phyloP scores from a whole-genome alignment of 1,140 invertebrate species.

The Macrobrachium rosenbergii region DNA sequence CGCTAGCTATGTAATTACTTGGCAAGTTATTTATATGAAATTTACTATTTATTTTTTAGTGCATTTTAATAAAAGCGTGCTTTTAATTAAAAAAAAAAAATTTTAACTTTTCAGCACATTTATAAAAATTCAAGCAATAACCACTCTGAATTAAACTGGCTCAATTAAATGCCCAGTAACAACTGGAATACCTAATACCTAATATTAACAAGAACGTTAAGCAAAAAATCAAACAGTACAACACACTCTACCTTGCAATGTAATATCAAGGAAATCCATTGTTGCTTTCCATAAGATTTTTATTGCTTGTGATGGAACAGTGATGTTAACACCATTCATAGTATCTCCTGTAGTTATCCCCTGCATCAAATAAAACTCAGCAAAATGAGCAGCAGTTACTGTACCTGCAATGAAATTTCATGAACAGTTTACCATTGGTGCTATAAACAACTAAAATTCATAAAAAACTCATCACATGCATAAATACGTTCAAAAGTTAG shows the following conservation, averaged over 20 bases:
- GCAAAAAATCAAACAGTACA: background rate
- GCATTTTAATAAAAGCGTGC: too few relatives aligned
- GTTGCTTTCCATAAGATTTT: constrained; percentile 45
- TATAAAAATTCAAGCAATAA: too few relatives aligned
- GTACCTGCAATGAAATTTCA: constrained; percentile 39
- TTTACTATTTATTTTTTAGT: too few relatives aligned
- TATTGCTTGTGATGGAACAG: background rate
- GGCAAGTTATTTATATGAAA: too few relatives aligned
- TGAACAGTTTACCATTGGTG: background rate
- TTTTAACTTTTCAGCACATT: too few relatives aligned
- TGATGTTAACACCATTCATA: constrained; percentile 2
- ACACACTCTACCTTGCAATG: constrained; percentile 37
- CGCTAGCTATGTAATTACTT: too few relatives aligned
- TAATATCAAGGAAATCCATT: constrained; percentile 47
- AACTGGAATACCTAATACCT: too few relatives aligned
- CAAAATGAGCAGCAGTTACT: constrained; percentile 59
- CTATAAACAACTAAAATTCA: background rate
- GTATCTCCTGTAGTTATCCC: constrained; percentile 46
- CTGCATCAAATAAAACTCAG: constrained; percentile 44
- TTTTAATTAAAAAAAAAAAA: too few relatives aligned
- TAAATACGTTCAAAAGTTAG: too few relatives aligned
- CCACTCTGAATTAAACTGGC: too few relatives aligned
- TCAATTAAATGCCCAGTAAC: too few relatives aligned
- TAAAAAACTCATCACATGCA: background rate
- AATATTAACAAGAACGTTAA: background rate